Base-by-base conservation (phyloP, 2,797 vertebrate genomes). In the Brotula barbata region DNA sequence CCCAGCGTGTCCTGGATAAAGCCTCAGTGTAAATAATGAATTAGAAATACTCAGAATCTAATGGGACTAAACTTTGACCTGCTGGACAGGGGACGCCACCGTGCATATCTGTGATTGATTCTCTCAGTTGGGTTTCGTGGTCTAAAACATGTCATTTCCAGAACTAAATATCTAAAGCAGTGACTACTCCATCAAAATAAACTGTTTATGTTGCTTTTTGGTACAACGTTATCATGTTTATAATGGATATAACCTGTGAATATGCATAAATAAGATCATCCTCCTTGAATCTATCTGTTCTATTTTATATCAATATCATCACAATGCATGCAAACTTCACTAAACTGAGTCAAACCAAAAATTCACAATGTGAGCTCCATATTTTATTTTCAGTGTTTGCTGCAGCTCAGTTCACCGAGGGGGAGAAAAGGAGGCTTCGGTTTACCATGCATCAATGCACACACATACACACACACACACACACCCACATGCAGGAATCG, bases 21-120 rank as follows among this genome's bases (percentile, higher is more conserved):
- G 12, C 9, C 44, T 43, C 14, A 11, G 25, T n/a, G 19, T 53
- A 33, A 68, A 51, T 47, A 42, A 58, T 70, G 9, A 36, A 56
- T 59, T 15, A 43, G 5, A 13, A 14, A 53, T n/a, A 25, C 5
- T 1, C 31, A 3, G 3, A 48, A 50, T 42, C 1, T 12, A 66
- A 47, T 37, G 13, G 36, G 16, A 23, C 13, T 10, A 11, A 21
- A 2, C 28, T 4, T 7, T 48, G n/a, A 28, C 14, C 11, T n/a
- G 11, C 14, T 46, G 2, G 3, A 47, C 37, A 36, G 10, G 42
- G 21, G 17, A 61, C 47, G 14, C 22, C 41, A 58, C 44, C 20
- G 1, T 60, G 41, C 36, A 9, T 12, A 11, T 14, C 49, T 43
- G 34, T 36, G 48, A 49, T 34, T 56, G 40, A 47, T 66, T 66